Base-by-base conservation (phyloP, 2,888 invertebrate species). In the Tachina fera region DNA sequence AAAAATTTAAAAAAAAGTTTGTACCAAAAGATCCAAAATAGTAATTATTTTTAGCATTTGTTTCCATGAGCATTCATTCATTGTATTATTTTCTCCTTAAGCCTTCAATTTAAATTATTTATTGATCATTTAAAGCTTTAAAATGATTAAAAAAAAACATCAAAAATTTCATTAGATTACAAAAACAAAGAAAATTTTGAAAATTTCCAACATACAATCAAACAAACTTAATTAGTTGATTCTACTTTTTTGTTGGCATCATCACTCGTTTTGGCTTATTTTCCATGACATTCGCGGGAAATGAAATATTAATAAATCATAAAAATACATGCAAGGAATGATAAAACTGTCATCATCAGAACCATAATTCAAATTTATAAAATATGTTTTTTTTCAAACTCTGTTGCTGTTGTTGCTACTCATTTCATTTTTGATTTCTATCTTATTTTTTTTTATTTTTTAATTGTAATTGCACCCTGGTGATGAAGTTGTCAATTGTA, bases 291-390 rank as follows among this genome's bases (percentile, higher is more conserved):
- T 63, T 63, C 56, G 71, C 63, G 56, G 56, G 56, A 14, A 72
- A 16, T 3, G 43, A 60, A 76, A 71, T 56, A 72, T 71, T 82
- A 81, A 85, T 85, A 85, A 85, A 85, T 85, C 84, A 81, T 82
- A 67, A 39, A 78, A 65, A 45, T 85, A 77, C 77, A 81, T 74
- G 76, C 61, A 63, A 58, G 56, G 56, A 85, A 82, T 77, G 85
- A 82, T 81, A 81, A 85, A 85, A 85, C 81, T 85, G 85, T 85
- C 85, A 85, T 78, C 85, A 78, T 70, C 85, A 85, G 85, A 49
- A 63, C 13, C 81, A 85, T 81, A 82, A 85, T 85, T 85, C 85
- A 85, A 82, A 84, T 78, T 78, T 74, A 76, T 76, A 68, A 84
- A 85, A 85, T 85, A 85, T 85, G 81, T 84, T 84, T 65, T 67